phyloP scores from a whole-genome alignment of 2,113 vertebrate species.

The Rhadina sibilatrix region DNA sequence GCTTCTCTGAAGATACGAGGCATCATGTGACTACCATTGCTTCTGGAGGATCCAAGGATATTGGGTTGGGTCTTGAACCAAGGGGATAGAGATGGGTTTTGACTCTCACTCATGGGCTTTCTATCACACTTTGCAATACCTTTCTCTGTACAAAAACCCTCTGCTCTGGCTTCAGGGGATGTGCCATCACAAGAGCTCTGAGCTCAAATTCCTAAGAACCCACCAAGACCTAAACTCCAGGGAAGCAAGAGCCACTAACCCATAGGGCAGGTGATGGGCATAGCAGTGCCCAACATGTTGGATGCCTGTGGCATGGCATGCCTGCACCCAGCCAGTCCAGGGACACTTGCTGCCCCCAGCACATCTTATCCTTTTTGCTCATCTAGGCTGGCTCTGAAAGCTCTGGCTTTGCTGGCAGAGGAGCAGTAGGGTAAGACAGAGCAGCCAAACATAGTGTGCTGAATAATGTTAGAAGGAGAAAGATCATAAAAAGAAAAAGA shows the following conservation, averaged over 20 bases:
- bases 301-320: not conserved
- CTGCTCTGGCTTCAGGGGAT: not conserved
- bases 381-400: not conserved
- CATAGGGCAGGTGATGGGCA: not conserved
- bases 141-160: not conserved
- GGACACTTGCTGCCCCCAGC: not conserved
- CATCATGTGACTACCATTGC: not conserved
- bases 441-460: not conserved
- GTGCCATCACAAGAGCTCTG: not conserved
- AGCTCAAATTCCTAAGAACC: not conserved
- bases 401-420: not conserved
- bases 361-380: not conserved
- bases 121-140: not conserved
- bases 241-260: not conserved
- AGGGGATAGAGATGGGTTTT: not conserved
- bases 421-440: not conserved
- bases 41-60: not conserved
- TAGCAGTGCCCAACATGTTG: fast-evolving
- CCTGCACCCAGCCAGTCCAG: not conserved
- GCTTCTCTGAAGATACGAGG: not conserved
- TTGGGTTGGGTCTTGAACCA: not conserved
- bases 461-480: not conserved
- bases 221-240: not conserved
- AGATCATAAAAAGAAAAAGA: not conserved
- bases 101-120: not conserved